phyloP scores from a whole-genome alignment of 2,888 invertebrate species.

The Thera britannica region DNA sequence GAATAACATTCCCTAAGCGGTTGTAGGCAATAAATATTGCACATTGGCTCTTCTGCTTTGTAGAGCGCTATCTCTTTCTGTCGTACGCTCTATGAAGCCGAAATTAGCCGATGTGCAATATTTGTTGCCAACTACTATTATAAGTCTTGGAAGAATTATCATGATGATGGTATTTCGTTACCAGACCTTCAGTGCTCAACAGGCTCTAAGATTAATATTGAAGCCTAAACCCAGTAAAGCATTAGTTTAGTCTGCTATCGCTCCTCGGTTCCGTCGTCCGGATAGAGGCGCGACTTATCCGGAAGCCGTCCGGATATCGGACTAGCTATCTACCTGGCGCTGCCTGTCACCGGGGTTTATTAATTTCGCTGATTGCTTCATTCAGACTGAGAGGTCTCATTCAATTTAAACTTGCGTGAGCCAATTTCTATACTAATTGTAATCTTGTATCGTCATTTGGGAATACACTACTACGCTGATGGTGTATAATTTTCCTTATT shows the following conservation, averaged over 20 bases:
- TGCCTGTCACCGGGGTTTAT: constrained; percentile 37
- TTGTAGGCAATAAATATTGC: too few relatives aligned
- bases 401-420: constrained; percentile 5
- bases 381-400: constrained; percentile 2
- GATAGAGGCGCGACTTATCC: constrained; percentile 45
- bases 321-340: constrained; percentile 49
- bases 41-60: too few relatives aligned
- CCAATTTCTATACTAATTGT: background rate
- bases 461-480: background rate
- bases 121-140: too few relatives aligned
- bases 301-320: constrained; percentile 53
- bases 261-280: constrained; percentile 43
- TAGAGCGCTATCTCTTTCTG: too few relatives aligned
- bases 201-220: background rate
- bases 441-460: background rate
- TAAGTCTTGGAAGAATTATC: too few relatives aligned
- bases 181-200: background rate
- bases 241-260: constrained; percentile 32
- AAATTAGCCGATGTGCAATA: too few relatives aligned
- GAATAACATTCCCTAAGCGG: too few relatives aligned
- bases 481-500: background rate
- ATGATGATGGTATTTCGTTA: too few relatives aligned
- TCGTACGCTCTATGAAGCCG: too few relatives aligned
- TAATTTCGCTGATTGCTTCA: constrained; percentile 30
- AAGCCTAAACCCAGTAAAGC: background rate